These are phyloP conservation scores for Panthera tigris DNA, from an alignment of 2,113 vertebrate species.

Conservation along the genomic window DNA sequence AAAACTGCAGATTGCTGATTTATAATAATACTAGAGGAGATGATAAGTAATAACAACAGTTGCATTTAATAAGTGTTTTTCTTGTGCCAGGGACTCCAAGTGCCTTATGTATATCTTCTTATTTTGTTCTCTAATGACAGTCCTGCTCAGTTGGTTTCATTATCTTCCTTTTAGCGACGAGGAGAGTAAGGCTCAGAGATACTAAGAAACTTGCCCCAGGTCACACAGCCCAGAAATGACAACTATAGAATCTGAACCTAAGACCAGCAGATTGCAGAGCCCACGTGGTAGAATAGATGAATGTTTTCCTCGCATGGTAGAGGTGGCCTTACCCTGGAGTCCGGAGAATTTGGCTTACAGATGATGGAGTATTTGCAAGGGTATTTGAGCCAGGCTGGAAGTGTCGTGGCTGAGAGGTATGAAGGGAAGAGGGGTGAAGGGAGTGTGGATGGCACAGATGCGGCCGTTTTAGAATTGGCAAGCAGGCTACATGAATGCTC, in stretches of 20 bases:
- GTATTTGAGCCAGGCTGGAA: background rate
- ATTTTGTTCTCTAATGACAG: background rate
- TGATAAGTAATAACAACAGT: constrained; percentile 43
- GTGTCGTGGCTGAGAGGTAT: background rate
- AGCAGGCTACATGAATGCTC: background rate
- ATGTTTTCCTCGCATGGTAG: background rate
- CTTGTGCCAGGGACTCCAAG: background rate
- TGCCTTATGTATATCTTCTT: constrained; percentile 17
- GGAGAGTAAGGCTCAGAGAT: background rate
- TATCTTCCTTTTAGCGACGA: background rate
- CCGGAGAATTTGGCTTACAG: background rate
- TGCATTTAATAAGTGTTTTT: constrained; percentile 44
- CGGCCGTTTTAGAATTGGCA: background rate
- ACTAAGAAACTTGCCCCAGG: background rate
- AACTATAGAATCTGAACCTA: constrained; percentile 11
- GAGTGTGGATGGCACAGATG: background rate
- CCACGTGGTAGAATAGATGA: background rate
- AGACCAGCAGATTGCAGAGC: background rate
- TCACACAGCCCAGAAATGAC: background rate
- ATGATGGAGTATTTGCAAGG: background rate
- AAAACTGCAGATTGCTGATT: constrained; percentile 38
- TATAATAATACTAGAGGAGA: constrained; percentile 13
- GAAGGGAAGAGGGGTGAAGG: background rate
- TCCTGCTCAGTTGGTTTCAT: background rate
- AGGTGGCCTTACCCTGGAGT: background rate